A percentile compares a stretch with the other conserved stretches of the same genome.
phyloP scores from a whole-genome alignment of 1,140 invertebrate species.

The Drosophila quadrilineata region DNA sequence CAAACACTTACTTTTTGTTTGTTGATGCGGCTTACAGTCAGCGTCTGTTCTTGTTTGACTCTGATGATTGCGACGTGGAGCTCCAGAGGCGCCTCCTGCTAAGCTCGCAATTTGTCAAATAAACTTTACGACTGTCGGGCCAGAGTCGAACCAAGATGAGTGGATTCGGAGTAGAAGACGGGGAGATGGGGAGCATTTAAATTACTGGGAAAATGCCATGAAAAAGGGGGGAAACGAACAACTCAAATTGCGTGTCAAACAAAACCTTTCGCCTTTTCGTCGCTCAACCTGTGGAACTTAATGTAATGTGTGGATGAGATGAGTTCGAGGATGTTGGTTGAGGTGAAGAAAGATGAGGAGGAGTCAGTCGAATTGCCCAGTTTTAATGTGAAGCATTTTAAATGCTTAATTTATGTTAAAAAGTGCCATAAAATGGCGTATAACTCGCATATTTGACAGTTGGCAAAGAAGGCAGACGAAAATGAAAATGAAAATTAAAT shows the following conservation, averaged over 20 bases:
- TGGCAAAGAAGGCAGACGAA: not conserved
- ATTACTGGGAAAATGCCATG: conserved; percentile 30
- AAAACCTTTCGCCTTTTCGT: conserved; percentile 31
- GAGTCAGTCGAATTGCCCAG: not conserved
- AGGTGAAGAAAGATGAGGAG: not conserved
- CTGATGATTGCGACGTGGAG: conserved; percentile 1
- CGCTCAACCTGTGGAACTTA: not conserved
- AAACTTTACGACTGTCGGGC: conserved; percentile 68
- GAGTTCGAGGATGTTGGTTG: no score
- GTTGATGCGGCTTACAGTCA: conserved; percentile 14
- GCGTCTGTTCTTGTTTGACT: conserved; percentile 8
- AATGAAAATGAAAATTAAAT: no score
- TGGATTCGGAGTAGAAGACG: no score
- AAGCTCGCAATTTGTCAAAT: conserved; percentile 68
- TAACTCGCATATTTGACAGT: conserved; percentile 7
- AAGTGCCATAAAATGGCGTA: conserved; percentile 13
- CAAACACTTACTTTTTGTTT: not conserved
- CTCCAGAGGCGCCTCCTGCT: conserved; percentile 13
- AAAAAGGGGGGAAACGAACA: conserved; percentile 7
- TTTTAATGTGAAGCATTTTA: conserved; percentile 29
- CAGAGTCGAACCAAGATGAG: no score
- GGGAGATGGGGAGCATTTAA: conserved; percentile 57
- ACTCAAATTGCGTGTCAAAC: conserved; percentile 59
- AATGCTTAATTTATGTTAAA: conserved; percentile 36
- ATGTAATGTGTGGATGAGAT: not conserved